Evolutionary conservation across 1,140 invertebrate species (phyloP).

Genomic region (Philopotamus ludificatus): DNA sequence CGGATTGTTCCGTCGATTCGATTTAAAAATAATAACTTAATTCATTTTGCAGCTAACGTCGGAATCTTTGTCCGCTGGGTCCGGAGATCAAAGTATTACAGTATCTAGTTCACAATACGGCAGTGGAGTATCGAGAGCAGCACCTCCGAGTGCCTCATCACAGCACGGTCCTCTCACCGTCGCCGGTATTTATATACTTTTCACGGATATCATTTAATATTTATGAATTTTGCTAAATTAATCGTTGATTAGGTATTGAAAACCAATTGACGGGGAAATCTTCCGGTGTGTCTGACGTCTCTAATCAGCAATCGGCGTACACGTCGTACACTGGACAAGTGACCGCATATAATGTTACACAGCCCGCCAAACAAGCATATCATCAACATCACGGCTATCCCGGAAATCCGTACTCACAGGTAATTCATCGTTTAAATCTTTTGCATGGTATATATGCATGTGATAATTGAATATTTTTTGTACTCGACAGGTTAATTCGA

Average conservation of each 20-base stretch:
- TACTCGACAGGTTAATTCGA: slow-evolving; percentile 37
- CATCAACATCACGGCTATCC: slow-evolving; percentile 29
- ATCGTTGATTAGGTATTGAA: slow-evolving; percentile 45
- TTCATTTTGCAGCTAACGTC: slow-evolving; percentile 30
- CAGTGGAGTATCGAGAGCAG: background rate
- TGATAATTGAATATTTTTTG: background rate
- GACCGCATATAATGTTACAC: slow-evolving; percentile 17
- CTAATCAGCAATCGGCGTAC: slow-evolving; percentile 35
- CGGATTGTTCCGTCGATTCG: background rate
- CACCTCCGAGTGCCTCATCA: slow-evolving; percentile 2
- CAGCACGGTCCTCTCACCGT: slow-evolving; percentile 31
- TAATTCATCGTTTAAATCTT: background rate
- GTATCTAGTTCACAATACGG: background rate
- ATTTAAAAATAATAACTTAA: background rate
- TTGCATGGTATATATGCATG: background rate
- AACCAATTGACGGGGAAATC: slow-evolving; percentile 47
- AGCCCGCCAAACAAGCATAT: slow-evolving; percentile 21
- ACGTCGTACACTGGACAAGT: slow-evolving; percentile 34
- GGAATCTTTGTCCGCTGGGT: slow-evolving; percentile 30
- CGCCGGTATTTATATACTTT: too few relatives aligned
- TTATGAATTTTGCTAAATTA: slow-evolving; percentile 22
- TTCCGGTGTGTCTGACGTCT: slow-evolving; percentile 22
- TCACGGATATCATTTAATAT: too few relatives aligned
- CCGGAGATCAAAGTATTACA: slow-evolving; percentile 24
- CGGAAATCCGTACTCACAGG: slow-evolving; percentile 37